Evolutionary conservation across 2,888 invertebrate species (phyloP).

Genomic region (Tachina fera): DNA sequence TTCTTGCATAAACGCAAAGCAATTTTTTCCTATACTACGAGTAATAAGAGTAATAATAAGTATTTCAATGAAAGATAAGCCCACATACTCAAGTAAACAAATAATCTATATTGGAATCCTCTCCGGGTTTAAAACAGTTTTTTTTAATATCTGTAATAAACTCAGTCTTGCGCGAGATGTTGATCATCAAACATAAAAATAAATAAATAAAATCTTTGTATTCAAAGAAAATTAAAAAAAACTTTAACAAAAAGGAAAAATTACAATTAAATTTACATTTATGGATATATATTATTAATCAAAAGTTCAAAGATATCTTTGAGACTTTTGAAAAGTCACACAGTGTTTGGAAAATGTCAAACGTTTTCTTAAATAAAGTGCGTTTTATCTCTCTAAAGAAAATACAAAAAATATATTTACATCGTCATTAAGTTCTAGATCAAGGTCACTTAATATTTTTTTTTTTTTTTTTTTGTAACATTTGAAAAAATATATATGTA

Average conservation of each 20-base stretch:
- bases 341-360: background rate
- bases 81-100: background rate
- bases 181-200: constrained; percentile 41
- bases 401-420: constrained; percentile 22
- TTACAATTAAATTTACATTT: too few species aligned
- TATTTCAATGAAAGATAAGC: constrained; percentile 39
- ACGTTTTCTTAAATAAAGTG: background rate
- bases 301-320: too few species aligned
- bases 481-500: constrained; percentile 1
- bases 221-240: constrained; percentile 10
- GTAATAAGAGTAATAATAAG: constrained; percentile 4
- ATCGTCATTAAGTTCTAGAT: constrained; percentile 38
- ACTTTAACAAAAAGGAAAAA: background rate
- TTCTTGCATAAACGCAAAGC: too few species aligned
- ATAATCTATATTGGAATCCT: constrained; percentile 13
- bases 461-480: too few species aligned
- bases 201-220: constrained; percentile 5
- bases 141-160: constrained; percentile 13
- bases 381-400: background rate
- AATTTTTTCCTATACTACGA: too few species aligned
- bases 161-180: constrained; percentile 54
- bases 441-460: constrained; percentile 47
- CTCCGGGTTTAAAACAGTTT: constrained; percentile 9
- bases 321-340: background rate
- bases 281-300: too few species aligned